Conservation (phyloP, 2,888 invertebrate species). For the Ptychoptera contaminata region DNA sequence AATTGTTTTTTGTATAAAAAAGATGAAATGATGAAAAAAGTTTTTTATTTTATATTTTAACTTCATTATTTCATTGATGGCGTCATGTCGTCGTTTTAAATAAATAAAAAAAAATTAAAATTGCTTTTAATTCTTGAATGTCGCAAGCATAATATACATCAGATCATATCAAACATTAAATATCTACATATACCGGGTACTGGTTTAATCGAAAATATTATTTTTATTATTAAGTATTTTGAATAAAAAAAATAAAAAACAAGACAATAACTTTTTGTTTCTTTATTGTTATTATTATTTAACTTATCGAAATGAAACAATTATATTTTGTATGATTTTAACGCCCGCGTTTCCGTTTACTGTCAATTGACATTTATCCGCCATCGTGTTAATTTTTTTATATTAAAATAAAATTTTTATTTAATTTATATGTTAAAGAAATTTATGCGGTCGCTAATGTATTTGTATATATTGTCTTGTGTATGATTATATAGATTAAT, state of each 20-base stretch:
- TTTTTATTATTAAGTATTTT: too few relatives aligned
- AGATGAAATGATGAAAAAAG: not conserved
- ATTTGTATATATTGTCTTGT: not conserved
- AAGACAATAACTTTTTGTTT: too few relatives aligned
- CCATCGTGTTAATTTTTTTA: not conserved
- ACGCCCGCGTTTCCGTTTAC: slow-evolving; percentile 6
- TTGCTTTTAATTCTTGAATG: not conserved
- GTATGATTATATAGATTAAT: slow-evolving; percentile 2
- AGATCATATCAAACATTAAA: too few relatives aligned
- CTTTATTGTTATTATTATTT: too few relatives aligned
- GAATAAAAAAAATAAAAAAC: too few relatives aligned
- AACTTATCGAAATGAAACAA: too few relatives aligned
- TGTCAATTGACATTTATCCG: slow-evolving; percentile 4
- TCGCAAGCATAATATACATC: too few relatives aligned
- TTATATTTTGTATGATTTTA: not conserved
- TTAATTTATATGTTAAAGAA: too few relatives aligned
- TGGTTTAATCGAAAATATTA: too few relatives aligned
- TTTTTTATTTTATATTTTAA: not conserved
- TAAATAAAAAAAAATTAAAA: not conserved
- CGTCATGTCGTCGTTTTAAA: slow-evolving; percentile 3
- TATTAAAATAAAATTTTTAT: not conserved
- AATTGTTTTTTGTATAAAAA: slow-evolving; percentile 2
- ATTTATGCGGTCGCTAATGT: too few relatives aligned
- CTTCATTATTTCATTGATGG: slow-evolving; percentile 4
- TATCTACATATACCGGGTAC: too few relatives aligned